Conservation (phyloP, 2,888 invertebrate genomes). For the Lasioglossum villosulum region DNA sequence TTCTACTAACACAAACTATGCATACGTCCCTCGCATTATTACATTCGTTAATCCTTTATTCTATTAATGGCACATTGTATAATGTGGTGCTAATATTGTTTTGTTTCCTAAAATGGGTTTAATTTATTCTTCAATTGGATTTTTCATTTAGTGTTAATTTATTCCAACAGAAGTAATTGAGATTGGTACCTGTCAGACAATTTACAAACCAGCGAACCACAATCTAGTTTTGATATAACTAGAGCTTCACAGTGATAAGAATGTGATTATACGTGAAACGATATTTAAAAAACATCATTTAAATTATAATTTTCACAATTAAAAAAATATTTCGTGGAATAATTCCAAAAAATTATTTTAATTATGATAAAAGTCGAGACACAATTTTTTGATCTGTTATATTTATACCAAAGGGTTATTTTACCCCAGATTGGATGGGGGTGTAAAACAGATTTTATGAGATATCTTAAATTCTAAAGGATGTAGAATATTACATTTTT, state of each 20-base stretch:
- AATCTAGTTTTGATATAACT: neutral
- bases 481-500: neutral
- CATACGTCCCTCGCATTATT: conserved; percentile 17
- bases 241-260: no score
- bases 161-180: neutral
- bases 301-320: no score
- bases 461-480: neutral
- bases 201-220: neutral
- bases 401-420: neutral
- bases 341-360: neutral
- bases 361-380: neutral
- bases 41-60: conserved; percentile 24
- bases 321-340: no score
- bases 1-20: neutral
- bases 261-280: no score
- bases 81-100: neutral
- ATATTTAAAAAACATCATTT: no score
- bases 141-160: neutral
- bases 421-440: neutral
- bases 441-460: neutral
- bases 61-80: neutral
- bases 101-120: neutral
- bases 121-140: neutral
- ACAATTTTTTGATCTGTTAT: neutral
- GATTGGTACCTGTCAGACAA: neutral